Evolutionary conservation across 2,888 invertebrate species (phyloP), one percentile per base, ranked within the genome.

Genomic region (Argyresthia goedartella): DNA sequence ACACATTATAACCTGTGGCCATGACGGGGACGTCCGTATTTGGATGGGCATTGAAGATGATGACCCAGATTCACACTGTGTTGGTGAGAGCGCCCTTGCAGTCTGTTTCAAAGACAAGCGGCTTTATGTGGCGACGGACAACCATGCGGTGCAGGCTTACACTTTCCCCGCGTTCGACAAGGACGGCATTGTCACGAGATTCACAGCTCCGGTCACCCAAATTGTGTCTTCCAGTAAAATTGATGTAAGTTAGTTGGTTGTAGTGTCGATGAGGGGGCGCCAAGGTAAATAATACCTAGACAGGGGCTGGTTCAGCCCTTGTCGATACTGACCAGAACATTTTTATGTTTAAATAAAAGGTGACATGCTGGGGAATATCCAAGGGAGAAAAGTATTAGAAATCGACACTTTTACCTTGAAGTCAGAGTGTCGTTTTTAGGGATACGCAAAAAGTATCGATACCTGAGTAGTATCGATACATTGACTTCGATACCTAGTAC

Each of bases 11-110:
- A 97, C 97, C 2, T 95, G 96, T 78, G 98, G 98, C 25, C 90
- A 91, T 39, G 98, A 98, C 81, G 97, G 97, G 25, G 97, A 98
- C 76, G 92, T 97, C 16, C 88, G 97, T 62, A 91, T 95, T 56
- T 98, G 97, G 96, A 82, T 92, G 41, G 92, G 92, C 59, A 90
- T 95, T 57, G 93, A 95, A 68, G 95, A 95, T 69, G 96, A 96
- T 73, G 95, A 96, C 76, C 95, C 96, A 0, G 88, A 90, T 11
- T 94, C 95, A 9, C 92, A 91, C 61, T 94, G 94, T 68, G 90
- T 96, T 53, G 96, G 96, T 1, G 97, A 97, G 73, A 92, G 90
- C 79, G 93, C 94, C 0, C 87, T 92, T 55, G 90, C 93, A 55
- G 89, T 96, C 47, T 90, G 91, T 54, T 91, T 91, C 61, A 91